Conservation (phyloP, 2,888 invertebrate genomes). For the Trypoxylon attenuatum region DNA sequence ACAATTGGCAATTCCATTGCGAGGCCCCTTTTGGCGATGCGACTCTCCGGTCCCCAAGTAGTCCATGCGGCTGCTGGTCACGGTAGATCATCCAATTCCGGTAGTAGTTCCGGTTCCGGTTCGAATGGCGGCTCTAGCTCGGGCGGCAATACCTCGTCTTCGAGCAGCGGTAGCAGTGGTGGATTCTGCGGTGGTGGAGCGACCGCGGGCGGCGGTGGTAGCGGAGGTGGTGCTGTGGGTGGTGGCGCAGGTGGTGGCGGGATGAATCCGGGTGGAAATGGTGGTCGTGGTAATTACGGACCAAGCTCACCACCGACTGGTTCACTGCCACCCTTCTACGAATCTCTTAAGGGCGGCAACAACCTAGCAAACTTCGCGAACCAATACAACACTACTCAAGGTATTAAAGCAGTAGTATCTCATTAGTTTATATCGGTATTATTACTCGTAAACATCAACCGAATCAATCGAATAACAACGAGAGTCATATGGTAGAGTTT, state of each 20-base stretch:
- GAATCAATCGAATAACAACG: too few species aligned
- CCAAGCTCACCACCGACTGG: slow-evolving; percentile 92
- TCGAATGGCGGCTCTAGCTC: slow-evolving; percentile 60
- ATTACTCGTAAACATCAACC: too few species aligned
- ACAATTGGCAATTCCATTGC: slow-evolving; percentile 70
- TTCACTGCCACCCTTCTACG: slow-evolving; percentile 91
- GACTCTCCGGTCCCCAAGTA: slow-evolving; percentile 66
- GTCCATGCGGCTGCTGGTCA: slow-evolving; percentile 80
- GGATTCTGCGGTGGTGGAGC: slow-evolving; percentile 76
- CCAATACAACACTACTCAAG: slow-evolving; percentile 78
- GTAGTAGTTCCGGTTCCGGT: slow-evolving; percentile 70
- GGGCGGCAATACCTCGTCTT: slow-evolving; percentile 61
- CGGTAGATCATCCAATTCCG: slow-evolving; percentile 80
- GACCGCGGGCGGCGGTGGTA: slow-evolving; percentile 75
- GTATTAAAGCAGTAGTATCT: too few species aligned
- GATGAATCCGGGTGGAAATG: slow-evolving; percentile 86
- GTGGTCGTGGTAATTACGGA: slow-evolving; percentile 87
- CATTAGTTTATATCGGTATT: too few species aligned
- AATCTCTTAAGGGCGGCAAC: slow-evolving; percentile 88
- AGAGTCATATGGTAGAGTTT: too few species aligned
- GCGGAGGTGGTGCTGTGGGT: slow-evolving; percentile 77
- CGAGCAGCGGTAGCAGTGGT: slow-evolving; percentile 61
- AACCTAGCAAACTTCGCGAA: slow-evolving; percentile 80
- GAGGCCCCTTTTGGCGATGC: slow-evolving; percentile 69
- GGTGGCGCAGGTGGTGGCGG: slow-evolving; percentile 84